A percentile compares a stretch with the other conserved stretches of the same genome.
Conservation (phyloP, 1,140 invertebrate species). For the Tigriopus japonicus region DNA sequence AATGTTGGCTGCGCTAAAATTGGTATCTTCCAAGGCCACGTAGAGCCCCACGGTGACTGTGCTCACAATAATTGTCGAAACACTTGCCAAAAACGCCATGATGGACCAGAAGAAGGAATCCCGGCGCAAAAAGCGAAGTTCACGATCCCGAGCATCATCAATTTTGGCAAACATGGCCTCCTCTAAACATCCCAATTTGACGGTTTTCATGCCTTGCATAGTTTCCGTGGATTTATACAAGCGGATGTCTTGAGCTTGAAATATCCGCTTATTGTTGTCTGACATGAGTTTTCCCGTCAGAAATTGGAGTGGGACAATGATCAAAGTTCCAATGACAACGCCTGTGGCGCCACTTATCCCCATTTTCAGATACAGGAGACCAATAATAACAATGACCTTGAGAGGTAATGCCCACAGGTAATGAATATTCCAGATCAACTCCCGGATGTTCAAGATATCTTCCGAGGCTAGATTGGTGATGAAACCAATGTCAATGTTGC, state of each 20-base stretch:
- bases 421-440: slow-evolving; percentile 60
- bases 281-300: slow-evolving; percentile 48
- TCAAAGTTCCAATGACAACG: slow-evolving; percentile 40
- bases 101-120: slow-evolving; percentile 52
- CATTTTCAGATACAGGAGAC: slow-evolving; percentile 50
- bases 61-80: slow-evolving; percentile 1
- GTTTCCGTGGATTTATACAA: slow-evolving; percentile 55
- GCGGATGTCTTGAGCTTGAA: slow-evolving; percentile 46
- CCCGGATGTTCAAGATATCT: slow-evolving; percentile 60
- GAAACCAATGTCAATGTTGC: slow-evolving; percentile 37
- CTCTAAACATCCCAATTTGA: slow-evolving; percentile 69
- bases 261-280: slow-evolving; percentile 41
- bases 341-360: slow-evolving; percentile 57
- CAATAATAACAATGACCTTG: slow-evolving; percentile 52
- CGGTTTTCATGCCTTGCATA: slow-evolving; percentile 53
- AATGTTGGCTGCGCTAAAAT: slow-evolving; percentile 41
- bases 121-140: slow-evolving; percentile 47
- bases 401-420: slow-evolving; percentile 67
- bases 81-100: slow-evolving; percentile 30
- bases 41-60: slow-evolving; percentile 8
- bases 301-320: slow-evolving; percentile 50
- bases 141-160: slow-evolving; percentile 39
- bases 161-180: slow-evolving; percentile 45
- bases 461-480: slow-evolving; percentile 64
- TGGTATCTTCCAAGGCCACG: slow-evolving; percentile 26